These are phyloP conservation scores for Macquaria australasica DNA, from an alignment of 2,113 vertebrate species.

Conservation along the genomic window DNA sequence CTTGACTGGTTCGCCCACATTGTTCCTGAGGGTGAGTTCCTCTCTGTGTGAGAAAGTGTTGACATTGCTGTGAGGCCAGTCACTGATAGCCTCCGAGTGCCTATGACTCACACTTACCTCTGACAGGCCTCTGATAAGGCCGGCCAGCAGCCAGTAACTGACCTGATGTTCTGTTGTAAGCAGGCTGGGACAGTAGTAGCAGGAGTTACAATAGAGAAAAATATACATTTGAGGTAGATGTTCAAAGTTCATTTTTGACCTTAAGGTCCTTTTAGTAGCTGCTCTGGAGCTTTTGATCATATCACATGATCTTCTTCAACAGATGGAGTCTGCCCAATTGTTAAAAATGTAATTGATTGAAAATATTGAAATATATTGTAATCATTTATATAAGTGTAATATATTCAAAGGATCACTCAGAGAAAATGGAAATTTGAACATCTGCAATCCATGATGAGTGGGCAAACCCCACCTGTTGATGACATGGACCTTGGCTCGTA, in stretches of 20 bases:
- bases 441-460: too few relatives aligned
- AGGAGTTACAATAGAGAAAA: neutral
- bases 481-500: neutral
- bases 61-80: neutral
- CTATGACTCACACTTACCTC: constrained; percentile 12
- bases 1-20: constrained; percentile 27
- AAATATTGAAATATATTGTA: too few relatives aligned
- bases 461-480: neutral
- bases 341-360: too few relatives aligned
- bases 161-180: neutral
- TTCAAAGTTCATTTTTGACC: neutral
- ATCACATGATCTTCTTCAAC: too few relatives aligned
- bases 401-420: too few relatives aligned
- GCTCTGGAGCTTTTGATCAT: neutral
- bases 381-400: too few relatives aligned
- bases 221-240: neutral
- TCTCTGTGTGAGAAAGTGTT: constrained; percentile 24
- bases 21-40: constrained; percentile 31
- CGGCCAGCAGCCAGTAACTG: neutral
- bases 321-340: neutral
- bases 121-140: neutral
- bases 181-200: neutral
- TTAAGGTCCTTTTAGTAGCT: neutral
- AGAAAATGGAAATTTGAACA: too few relatives aligned
- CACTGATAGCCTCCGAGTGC: neutral